Percentiles rank a stretch among this genome's conserved stretches.
Evolutionary conservation across 2,113 vertebrate genomes (phyloP).

Genomic region (Lipophrys pholis): DNA sequence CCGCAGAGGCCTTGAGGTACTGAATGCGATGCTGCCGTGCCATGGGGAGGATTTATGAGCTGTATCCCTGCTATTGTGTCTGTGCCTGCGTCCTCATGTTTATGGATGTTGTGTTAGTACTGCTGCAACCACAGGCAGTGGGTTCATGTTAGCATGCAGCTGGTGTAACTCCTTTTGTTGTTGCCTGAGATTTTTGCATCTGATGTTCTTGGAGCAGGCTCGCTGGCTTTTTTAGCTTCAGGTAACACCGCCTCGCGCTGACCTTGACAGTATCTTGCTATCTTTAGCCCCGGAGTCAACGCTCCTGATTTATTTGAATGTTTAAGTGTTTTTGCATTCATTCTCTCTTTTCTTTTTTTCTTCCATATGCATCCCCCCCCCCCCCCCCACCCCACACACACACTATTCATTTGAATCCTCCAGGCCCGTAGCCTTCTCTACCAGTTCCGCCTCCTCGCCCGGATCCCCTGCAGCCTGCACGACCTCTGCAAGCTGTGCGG

Average conservation of each 20-base stretch:
- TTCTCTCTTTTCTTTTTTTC: conserved; percentile 2
- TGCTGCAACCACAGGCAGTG: conserved; percentile 56
- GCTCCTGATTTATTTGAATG: conserved; percentile 45
- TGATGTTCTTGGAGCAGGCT: conserved; percentile 13
- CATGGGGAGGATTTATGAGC: conserved; percentile 62
- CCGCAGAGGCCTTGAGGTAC: conserved; percentile 48
- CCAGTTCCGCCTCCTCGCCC: conserved; percentile 94
- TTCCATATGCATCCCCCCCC: not conserved
- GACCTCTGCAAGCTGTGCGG: conserved; percentile 95
- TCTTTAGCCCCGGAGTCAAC: conserved; percentile 16
- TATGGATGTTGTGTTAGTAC: conserved; percentile 72
- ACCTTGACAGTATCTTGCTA: conserved; percentile 52
- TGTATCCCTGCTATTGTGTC: conserved; percentile 40
- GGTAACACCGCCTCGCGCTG: conserved; percentile 24
- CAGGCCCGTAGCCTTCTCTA: conserved; percentile 96
- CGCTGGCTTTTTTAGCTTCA: conserved; percentile 29
- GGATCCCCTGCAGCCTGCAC: conserved; percentile 95
- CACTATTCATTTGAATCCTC: conserved; percentile 21
- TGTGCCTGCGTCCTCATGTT: conserved; percentile 71
- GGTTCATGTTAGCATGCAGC: conserved; percentile 61
- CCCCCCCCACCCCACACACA: no score
- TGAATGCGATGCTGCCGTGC: conserved; percentile 43
- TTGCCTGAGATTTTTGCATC: conserved; percentile 49
- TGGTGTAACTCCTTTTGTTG: conserved; percentile 39
- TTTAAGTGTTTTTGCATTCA: conserved; percentile 23